A percentile compares a stretch with the other conserved stretches of the same genome.
These are phyloP conservation scores for Cromileptes altivelis DNA, from an alignment of 2,113 vertebrate genomes.

Conservation along the genomic window DNA sequence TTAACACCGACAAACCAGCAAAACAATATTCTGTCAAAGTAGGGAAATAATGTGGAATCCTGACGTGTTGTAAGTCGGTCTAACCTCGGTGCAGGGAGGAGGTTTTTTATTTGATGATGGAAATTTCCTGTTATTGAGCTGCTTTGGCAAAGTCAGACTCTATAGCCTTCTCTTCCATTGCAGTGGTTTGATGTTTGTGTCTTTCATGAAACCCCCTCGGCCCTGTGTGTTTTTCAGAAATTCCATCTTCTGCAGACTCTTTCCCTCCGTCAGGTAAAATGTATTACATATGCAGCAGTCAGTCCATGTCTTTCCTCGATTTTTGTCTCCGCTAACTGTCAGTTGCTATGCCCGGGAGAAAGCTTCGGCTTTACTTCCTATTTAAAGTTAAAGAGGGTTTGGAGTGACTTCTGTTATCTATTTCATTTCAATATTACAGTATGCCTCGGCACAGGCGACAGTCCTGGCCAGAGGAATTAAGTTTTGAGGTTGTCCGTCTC, in stretches of 20 bases:
- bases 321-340: constrained; percentile 21
- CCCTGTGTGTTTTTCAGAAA: constrained; percentile 18
- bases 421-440: not conserved
- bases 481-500: too few species aligned
- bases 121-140: constrained; percentile 32
- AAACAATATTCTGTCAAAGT: constrained; percentile 7
- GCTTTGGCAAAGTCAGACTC: constrained; percentile 30
- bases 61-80: not conserved
- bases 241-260: not conserved
- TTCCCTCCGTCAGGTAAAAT: not conserved
- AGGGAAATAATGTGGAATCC: constrained; percentile 32
- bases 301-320: not conserved
- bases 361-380: not conserved
- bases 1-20: constrained; percentile 17
- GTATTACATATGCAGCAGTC: not conserved
- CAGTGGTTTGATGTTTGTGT: constrained; percentile 25
- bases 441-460: too few species aligned
- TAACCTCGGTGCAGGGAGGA: not conserved
- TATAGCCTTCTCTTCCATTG: not conserved
- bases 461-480: too few species aligned
- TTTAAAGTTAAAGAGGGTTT: constrained; percentile 19
- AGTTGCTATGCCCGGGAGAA: not conserved
- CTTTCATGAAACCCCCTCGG: not conserved
- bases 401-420: constrained; percentile 23
- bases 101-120: constrained; percentile 14